phyloP scores from a whole-genome alignment of 1,140 invertebrate species.

The Drosophila gunungcola region DNA sequence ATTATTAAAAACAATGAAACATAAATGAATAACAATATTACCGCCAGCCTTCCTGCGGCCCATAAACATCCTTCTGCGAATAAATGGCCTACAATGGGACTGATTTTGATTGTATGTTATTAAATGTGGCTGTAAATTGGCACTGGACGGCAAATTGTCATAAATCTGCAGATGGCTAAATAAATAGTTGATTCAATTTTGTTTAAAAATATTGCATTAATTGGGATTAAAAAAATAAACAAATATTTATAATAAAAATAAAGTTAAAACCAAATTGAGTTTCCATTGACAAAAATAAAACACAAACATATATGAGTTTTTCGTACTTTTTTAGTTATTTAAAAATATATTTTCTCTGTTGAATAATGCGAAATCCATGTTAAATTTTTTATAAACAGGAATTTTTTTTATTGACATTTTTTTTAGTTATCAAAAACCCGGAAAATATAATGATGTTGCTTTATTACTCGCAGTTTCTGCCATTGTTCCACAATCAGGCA shows the following conservation, averaged over 20 bases:
- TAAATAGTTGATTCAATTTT: neutral
- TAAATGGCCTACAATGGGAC: constrained; percentile 38
- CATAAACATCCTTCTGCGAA: constrained; percentile 21
- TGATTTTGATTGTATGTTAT: constrained; percentile 4
- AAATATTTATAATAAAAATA: too few species aligned
- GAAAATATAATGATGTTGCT: constrained; percentile 18
- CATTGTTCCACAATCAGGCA: constrained; percentile 31
- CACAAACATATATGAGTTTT: too few species aligned
- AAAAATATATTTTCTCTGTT: too few species aligned
- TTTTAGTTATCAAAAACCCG: neutral
- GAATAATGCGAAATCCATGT: too few species aligned
- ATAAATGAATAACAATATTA: constrained; percentile 78
- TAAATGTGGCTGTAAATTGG: constrained; percentile 4
- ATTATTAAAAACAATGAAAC: constrained; percentile 80
- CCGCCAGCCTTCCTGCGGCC: constrained; percentile 17
- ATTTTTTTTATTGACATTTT: too few species aligned
- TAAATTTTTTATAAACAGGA: too few species aligned
- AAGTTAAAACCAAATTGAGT: too few species aligned
- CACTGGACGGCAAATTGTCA: neutral
- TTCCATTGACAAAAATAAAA: too few species aligned
- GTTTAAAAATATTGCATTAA: neutral
- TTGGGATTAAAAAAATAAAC: neutral
- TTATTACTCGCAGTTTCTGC: constrained; percentile 28
- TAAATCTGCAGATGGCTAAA: neutral
- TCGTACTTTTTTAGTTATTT: too few species aligned